Evolutionary conservation across 2,797 vertebrate species (phyloP).

Genomic region (Helostoma temminkii): DNA sequence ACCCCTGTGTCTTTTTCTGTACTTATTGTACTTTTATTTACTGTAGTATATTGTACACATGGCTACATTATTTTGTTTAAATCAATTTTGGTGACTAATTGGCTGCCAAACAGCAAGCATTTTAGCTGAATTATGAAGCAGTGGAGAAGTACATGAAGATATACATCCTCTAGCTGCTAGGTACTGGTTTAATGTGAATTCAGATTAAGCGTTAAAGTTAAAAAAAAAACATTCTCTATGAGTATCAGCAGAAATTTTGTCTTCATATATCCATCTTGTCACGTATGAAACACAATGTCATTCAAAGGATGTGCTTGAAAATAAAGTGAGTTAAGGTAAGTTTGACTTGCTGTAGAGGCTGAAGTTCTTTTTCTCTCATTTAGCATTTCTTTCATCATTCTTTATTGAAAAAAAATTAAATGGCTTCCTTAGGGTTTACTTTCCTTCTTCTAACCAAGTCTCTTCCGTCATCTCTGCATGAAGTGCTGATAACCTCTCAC

Average conservation of each 20-base stretch:
- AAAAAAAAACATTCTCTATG: not conserved
- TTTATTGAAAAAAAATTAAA: not conserved
- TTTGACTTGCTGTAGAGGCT: not conserved
- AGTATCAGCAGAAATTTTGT: not conserved
- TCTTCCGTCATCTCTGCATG: not conserved
- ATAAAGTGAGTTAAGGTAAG: not conserved
- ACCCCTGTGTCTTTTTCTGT: constrained; percentile 4
- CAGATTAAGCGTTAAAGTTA: not conserved
- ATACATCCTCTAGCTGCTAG: not conserved
- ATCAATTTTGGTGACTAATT: not conserved
- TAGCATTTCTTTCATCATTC: not conserved
- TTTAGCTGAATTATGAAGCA: constrained; percentile 18
- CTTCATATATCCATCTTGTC: not conserved
- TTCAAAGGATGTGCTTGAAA: not conserved
- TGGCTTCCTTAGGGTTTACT: not conserved
- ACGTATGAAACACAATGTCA: not conserved
- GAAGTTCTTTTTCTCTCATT: not conserved
- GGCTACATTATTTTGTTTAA: constrained; percentile 2
- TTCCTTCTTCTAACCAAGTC: not conserved
- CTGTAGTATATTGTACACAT: not conserved
- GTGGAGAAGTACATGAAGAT: constrained; percentile 2
- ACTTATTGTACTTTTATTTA: not conserved
- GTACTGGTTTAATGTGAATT: not conserved
- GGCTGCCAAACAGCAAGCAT: not conserved
- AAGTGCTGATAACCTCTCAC: constrained; percentile 28